These are phyloP conservation scores for Eubasilissa splendida DNA, from an alignment of 2,888 invertebrate genomes.

Conservation along the genomic window DNA sequence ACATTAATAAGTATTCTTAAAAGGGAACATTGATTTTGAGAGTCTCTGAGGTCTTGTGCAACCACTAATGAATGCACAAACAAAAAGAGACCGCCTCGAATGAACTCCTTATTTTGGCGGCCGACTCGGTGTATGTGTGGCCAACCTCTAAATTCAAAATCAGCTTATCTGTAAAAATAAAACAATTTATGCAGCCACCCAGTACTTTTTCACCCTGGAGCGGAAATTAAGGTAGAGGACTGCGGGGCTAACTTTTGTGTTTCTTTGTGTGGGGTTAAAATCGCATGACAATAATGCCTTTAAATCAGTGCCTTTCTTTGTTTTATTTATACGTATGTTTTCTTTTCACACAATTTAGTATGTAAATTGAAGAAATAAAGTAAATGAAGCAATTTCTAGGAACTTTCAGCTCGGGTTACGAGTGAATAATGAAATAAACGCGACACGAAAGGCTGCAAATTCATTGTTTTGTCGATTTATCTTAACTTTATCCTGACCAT, in stretches of 20 bases:
- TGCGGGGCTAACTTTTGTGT: neutral
- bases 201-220: constrained; percentile 26
- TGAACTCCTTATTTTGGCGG: constrained; percentile 22
- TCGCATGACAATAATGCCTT: constrained; percentile 31
- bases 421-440: too few relatives aligned
- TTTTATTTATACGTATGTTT: neutral
- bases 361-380: neutral
- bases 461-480: too few relatives aligned
- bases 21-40: constrained; percentile 3
- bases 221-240: constrained; percentile 34
- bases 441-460: too few relatives aligned
- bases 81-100: constrained; percentile 17
- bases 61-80: constrained; percentile 32
- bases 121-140: constrained; percentile 22
- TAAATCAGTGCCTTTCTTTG: constrained; percentile 19
- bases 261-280: constrained; percentile 1
- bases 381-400: too few relatives aligned
- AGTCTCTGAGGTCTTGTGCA: constrained; percentile 5
- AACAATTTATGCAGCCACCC: constrained; percentile 47
- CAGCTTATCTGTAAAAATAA: constrained; percentile 51
- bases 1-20: neutral
- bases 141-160: constrained; percentile 44
- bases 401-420: too few relatives aligned
- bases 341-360: constrained; percentile 19
- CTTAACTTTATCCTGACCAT: too few relatives aligned